Conservation (phyloP, 2,113 vertebrate species). For the Pungitius pungitius region DNA sequence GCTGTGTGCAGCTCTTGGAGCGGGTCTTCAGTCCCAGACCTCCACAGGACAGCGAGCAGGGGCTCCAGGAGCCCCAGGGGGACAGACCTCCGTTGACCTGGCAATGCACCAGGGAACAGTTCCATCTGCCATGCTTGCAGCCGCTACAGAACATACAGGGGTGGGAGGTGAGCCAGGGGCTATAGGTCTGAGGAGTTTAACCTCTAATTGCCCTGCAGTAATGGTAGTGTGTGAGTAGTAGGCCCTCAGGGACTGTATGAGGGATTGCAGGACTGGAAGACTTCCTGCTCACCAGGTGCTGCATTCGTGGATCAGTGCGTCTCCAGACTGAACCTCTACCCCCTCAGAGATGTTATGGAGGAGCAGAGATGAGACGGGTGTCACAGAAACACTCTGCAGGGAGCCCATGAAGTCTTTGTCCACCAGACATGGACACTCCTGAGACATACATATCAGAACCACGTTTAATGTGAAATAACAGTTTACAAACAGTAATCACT, state of each 20-base stretch:
- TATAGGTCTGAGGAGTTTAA: background rate
- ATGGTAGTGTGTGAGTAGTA: background rate
- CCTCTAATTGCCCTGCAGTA: background rate
- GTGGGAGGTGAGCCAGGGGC: background rate
- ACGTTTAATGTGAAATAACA: background rate
- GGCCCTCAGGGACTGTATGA: too few relatives aligned
- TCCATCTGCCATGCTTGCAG: conserved; percentile 83
- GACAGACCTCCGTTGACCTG: conserved; percentile 74
- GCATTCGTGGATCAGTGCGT: conserved; percentile 78
- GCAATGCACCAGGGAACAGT: conserved; percentile 80
- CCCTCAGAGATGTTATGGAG: conserved; percentile 72
- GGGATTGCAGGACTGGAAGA: background rate
- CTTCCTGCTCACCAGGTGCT: conserved; percentile 80
- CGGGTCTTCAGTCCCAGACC: conserved; percentile 85
- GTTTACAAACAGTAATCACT: background rate
- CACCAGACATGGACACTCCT: conserved; percentile 89
- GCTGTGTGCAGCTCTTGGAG: conserved; percentile 76
- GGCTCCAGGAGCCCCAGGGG: conserved; percentile 83
- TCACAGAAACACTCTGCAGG: conserved; percentile 63
- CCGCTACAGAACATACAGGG: conserved; percentile 62
- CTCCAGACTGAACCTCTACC: conserved; percentile 80
- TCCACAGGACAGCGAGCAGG: conserved; percentile 86
- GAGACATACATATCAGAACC: conserved; percentile 14
- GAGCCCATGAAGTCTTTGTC: conserved; percentile 70
- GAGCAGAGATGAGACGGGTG: conserved; percentile 24